Conservation (phyloP, 2,888 invertebrate genomes). For the Sminthurinus aureus region DNA sequence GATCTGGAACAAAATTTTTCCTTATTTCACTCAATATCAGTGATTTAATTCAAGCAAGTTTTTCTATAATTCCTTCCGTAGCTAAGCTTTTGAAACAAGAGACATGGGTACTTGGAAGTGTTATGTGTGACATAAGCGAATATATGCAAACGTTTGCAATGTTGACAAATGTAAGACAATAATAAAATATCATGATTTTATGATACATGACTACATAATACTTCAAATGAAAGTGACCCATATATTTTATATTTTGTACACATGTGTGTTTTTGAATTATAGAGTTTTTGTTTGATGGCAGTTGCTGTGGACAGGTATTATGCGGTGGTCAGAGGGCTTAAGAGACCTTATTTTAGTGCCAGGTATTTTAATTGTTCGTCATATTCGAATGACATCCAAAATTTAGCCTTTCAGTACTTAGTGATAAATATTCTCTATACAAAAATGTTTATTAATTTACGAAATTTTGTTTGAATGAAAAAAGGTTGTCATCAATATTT, state of each 20-base stretch:
- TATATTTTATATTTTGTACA: too few species aligned
- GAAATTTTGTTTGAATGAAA: too few species aligned
- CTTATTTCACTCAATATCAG: slow-evolving; percentile 45
- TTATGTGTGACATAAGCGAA: slow-evolving; percentile 49
- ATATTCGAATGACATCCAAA: too few species aligned
- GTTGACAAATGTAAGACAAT: slow-evolving; percentile 41
- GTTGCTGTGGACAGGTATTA: slow-evolving; percentile 53
- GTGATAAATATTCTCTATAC: too few species aligned
- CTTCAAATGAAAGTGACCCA: too few species aligned
- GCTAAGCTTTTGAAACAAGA: slow-evolving; percentile 38
- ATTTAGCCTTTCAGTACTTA: too few species aligned
- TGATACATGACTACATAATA: too few species aligned
- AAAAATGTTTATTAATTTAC: too few species aligned
- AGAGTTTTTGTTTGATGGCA: slow-evolving; percentile 45
- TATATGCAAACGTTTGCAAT: slow-evolving; percentile 46
- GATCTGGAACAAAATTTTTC: slow-evolving; percentile 48
- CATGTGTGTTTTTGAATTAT: neutral
- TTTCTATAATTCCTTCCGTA: slow-evolving; percentile 41
- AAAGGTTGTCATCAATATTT: too few species aligned
- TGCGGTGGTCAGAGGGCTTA: slow-evolving; percentile 48
- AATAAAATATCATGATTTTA: too few species aligned
- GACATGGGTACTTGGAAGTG: slow-evolving; percentile 48
- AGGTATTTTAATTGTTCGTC: too few species aligned
- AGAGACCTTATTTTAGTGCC: too few species aligned
- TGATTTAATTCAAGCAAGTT: slow-evolving; percentile 45